Conservation (phyloP, 2,797 vertebrate species). For the Allochrocebus solatus region DNA sequence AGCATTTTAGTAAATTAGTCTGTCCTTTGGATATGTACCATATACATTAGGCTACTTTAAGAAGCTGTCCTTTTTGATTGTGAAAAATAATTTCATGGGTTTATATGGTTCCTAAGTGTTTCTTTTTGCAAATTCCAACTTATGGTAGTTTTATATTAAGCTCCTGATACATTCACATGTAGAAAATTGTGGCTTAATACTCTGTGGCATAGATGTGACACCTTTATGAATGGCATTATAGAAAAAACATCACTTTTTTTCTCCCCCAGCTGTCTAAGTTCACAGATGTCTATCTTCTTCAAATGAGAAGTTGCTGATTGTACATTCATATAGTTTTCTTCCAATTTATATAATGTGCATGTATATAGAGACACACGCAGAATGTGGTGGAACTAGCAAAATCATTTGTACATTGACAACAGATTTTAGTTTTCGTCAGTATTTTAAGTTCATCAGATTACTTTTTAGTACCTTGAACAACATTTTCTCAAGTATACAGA, state of each 20-base stretch:
- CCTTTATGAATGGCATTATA: not conserved
- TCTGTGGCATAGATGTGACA: not conserved
- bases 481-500: conserved; percentile 57
- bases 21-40: not conserved
- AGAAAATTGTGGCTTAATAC: not conserved
- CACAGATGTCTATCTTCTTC: not conserved
- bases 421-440: not conserved
- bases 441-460: not conserved
- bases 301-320: not conserved
- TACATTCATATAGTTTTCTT: not conserved
- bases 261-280: not conserved
- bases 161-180: not conserved
- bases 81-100: conserved; percentile 4
- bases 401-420: not conserved
- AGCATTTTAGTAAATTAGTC: conserved; percentile 15
- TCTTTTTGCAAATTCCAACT: not conserved
- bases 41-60: not conserved
- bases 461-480: not conserved
- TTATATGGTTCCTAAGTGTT: not conserved
- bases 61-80: not conserved
- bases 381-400: not conserved
- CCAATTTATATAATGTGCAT: not conserved
- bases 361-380: not conserved
- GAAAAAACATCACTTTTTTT: not conserved
- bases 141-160: not conserved